Evolutionary conservation across 1,140 invertebrate species (phyloP).

Genomic region (Telenomus remus): DNA sequence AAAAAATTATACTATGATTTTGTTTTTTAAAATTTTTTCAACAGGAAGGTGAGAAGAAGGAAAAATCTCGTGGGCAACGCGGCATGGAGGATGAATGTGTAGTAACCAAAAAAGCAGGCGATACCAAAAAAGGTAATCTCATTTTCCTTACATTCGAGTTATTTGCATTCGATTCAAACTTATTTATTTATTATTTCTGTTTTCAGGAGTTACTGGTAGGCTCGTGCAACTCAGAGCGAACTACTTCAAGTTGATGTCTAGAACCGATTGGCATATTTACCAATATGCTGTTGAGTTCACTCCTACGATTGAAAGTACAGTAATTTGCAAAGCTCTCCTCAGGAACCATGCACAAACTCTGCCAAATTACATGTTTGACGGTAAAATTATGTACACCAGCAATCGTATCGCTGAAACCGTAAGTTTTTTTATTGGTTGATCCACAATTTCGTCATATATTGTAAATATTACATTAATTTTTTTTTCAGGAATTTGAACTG

Average conservation of each 20-base stretch:
- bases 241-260: constrained; percentile 82
- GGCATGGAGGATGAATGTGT: no score
- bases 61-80: no score
- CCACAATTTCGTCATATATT: no score
- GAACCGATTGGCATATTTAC: constrained; percentile 84
- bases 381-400: neutral
- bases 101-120: no score
- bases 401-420: neutral
- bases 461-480: neutral
- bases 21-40: no score
- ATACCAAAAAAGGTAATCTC: no score
- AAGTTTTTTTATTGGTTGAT: no score
- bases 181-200: neutral
- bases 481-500: constrained; percentile 8
- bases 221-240: constrained; percentile 80
- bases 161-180: neutral
- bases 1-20: no score
- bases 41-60: no score
- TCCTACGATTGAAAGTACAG: constrained; percentile 82
- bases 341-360: constrained; percentile 76
- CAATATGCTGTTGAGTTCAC: constrained; percentile 89
- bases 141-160: no score
- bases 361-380: constrained; percentile 76
- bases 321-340: constrained; percentile 79
- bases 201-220: constrained; percentile 69